Evolutionary conservation across 2,888 invertebrate species (phyloP), one percentile per base, ranked within the genome.

Genomic region (Drosophila yooni): DNA sequence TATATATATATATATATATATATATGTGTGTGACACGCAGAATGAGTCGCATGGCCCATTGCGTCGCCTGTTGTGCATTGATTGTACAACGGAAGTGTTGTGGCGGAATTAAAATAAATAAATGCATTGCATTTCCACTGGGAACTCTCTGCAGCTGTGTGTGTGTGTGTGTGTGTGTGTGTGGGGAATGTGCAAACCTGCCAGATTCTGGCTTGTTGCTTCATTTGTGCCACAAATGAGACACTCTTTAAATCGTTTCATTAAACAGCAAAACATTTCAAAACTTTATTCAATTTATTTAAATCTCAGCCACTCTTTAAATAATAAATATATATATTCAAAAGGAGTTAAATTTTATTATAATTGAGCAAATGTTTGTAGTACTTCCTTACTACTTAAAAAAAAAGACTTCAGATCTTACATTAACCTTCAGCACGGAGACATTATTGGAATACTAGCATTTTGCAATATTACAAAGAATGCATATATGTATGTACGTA

Each of bases 61-160:
- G 80, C 75, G 67, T 75, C 66, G 67, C 67, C 69, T 73, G 68
- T 74, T 79, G 72, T 79, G 84, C 88, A 87, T 83, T 90, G 88
- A 88, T 89, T 90, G 90, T 81, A 82, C 80, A 78, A 74, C 91
- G 91, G 91, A 91, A 91, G 91, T 91, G 91, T 91, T 91, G 91
- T 90, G 91, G 91, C 89, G 89, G 91, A 91, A 91, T 91, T 91
- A 91, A 91, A 91, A 90, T 91, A 91, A 90, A 91, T 91, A 89
- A 91, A 91, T 88, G 81, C 74, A 84, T 82, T 82, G 68, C 76
- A 76, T 82, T 76, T 87, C 82, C 89, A 73, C 65, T 66, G 81
- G 74, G 74, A 76, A 59, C 33, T 38, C 64, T n/a, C 54, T 29
- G 46, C 46, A 64, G 54, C 63, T 13, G 21, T 21, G 13, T 21